Evolutionary conservation across 2,797 vertebrate species (phyloP), one percentile per base, ranked within the genome.

Genomic region (Gadopsis marmoratus): DNA sequence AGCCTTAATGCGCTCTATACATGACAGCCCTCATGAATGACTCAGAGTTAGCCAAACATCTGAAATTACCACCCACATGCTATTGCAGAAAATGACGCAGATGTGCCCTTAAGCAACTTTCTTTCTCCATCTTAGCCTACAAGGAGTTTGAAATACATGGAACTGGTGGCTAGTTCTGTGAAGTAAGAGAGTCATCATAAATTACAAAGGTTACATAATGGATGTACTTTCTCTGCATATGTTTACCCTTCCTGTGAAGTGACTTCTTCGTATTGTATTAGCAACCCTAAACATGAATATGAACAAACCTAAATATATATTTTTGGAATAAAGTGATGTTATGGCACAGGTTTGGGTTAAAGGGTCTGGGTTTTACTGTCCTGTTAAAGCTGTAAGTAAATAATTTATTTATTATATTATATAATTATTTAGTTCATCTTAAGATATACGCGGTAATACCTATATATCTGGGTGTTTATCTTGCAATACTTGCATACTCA

Each of bases 161-260:
- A 39, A 58, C 72, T 55, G 43, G 35, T 70, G 66, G 74, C 60
- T 83, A 19, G 43, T 67, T 85, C 50, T 45, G 73, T 81, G 51
- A 81, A 72, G 61, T 51, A 43, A 74, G 74, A 93, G 91, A 93
- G 71, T 93, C 91, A 91, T 86, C 72, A 61, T 63, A 29, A 86
- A 71, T 87, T 77, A 50, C 76, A 21, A 41, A 23, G 63, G 81
- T 94, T 94, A 87, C 76, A 39, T 89, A 94, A 94, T 55, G 11
- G 13, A 35, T 65, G 66, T 78, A 47, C 33, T 71, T 69, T 77
- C 59, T 80, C 62, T 76, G 70, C 47, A 71, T 68, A 65, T 74
- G 72, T 84, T 68, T 61, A 77, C 75, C 39, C 13, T 74, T 81
- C 54, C 47, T 77, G 31, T 79, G 45, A 43, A 19, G 56, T 55